phyloP scores from a whole-genome alignment of 2,797 vertebrate genomes.

The Sebastiscus tertius region DNA sequence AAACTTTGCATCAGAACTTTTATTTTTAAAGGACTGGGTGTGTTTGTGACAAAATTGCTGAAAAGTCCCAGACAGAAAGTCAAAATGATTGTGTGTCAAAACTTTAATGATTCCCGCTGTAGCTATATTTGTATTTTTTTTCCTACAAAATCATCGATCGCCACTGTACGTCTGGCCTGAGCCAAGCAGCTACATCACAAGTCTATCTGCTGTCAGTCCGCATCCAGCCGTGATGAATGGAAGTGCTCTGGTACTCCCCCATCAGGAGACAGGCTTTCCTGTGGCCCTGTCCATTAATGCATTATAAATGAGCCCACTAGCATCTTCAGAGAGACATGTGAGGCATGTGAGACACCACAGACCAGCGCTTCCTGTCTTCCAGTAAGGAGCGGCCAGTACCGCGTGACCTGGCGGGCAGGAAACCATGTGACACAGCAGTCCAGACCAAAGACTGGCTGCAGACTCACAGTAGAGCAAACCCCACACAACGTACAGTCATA shows the following conservation, averaged over 20 bases:
- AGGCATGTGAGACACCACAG: slow-evolving; percentile 73
- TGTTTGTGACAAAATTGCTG: slow-evolving; percentile 25
- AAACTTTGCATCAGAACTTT: slow-evolving; percentile 75
- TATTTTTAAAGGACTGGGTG: slow-evolving; percentile 33
- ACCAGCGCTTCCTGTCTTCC: slow-evolving; percentile 78
- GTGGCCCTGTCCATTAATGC: slow-evolving; percentile 74
- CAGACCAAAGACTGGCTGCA: slow-evolving; percentile 31
- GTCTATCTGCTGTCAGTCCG: slow-evolving; percentile 47
- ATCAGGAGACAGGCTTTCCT: slow-evolving; percentile 65
- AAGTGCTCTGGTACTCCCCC: slow-evolving; percentile 52
- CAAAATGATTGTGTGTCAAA: background rate
- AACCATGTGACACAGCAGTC: slow-evolving; percentile 71
- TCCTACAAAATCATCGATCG: slow-evolving; percentile 34
- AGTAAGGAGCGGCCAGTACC: slow-evolving; percentile 66
- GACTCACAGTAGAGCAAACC: slow-evolving; percentile 1
- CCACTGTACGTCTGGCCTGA: background rate
- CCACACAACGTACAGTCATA: background rate
- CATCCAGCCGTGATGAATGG: slow-evolving; percentile 60
- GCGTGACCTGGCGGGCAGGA: slow-evolving; percentile 68
- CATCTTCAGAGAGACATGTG: slow-evolving; percentile 70
- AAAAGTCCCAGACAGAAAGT: slow-evolving; percentile 24
- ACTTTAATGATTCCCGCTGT: slow-evolving; percentile 1
- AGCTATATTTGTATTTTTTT: slow-evolving; percentile 36
- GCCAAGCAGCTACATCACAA: slow-evolving; percentile 42
- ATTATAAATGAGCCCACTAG: slow-evolving; percentile 73